A percentile compares a stretch with the other conserved stretches of the same genome.
These are phyloP conservation scores for Coenonympha arcania DNA, from an alignment of 2,888 invertebrate genomes.

Conservation along the genomic window DNA sequence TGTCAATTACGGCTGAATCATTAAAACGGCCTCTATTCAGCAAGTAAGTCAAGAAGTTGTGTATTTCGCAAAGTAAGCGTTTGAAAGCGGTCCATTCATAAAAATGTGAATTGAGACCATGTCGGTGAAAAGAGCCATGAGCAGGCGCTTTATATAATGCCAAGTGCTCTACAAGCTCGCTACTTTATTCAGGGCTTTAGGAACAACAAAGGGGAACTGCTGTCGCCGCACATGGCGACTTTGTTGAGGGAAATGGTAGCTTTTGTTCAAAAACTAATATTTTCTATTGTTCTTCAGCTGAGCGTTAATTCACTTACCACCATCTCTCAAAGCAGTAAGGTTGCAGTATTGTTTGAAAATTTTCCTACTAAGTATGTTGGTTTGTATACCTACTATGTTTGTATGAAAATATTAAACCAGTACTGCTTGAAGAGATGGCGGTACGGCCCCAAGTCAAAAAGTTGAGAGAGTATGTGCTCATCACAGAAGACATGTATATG, in stretches of 20 bases:
- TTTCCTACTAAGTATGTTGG: too few relatives aligned
- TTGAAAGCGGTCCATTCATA: conserved; percentile 17
- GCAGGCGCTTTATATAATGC: conserved; percentile 12
- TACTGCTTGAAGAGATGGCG: too few relatives aligned
- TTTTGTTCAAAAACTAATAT: background rate
- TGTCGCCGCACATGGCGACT: background rate
- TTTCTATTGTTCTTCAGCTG: too few relatives aligned
- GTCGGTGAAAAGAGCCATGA: conserved; percentile 10
- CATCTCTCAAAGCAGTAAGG: too few relatives aligned
- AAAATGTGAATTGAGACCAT: conserved; percentile 2
- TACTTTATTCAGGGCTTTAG: conserved; percentile 6
- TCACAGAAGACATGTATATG: too few relatives aligned
- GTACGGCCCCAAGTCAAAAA: too few relatives aligned
- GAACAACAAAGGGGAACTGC: conserved; percentile 6
- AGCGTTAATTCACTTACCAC: too few relatives aligned
- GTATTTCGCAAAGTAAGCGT: background rate
- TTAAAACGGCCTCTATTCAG: background rate
- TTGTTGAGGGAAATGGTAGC: background rate
- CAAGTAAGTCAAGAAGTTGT: background rate
- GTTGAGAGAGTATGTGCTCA: too few relatives aligned
- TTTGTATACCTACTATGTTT: too few relatives aligned
- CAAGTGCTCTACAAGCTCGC: background rate
- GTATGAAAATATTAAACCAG: too few relatives aligned
- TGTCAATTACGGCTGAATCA: background rate
- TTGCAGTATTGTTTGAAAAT: too few relatives aligned